Evolutionary conservation across 2,888 invertebrate genomes (phyloP).

Genomic region (Hyppa rectilinea): DNA sequence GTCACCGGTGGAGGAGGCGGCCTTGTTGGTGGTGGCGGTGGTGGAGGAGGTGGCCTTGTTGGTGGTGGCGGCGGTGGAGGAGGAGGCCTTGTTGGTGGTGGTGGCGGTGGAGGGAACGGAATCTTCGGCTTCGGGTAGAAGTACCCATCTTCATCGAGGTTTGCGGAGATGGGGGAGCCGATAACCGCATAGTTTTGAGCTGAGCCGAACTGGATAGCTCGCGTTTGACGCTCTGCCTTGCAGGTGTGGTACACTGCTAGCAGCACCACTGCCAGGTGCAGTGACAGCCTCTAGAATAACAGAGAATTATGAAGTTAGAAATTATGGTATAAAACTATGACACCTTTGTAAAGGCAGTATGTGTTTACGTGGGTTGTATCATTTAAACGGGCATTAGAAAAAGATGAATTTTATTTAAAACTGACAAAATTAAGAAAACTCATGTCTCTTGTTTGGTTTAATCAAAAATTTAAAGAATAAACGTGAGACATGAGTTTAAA

Average conservation of each 20-base stretch:
- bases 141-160: constrained; percentile 86
- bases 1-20: constrained; percentile 60
- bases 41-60: constrained; percentile 82
- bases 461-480: no score
- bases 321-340: not conserved
- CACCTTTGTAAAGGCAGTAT: not conserved
- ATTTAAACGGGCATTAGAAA: not conserved
- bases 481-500: no score
- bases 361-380: not conserved
- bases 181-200: constrained; percentile 85
- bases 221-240: constrained; percentile 77
- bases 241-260: constrained; percentile 84
- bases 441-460: not conserved
- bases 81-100: constrained; percentile 60
- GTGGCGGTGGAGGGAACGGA: constrained; percentile 83
- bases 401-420: not conserved
- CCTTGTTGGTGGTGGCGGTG: constrained; percentile 66
- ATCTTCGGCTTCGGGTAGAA: constrained; percentile 86
- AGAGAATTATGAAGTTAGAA: constrained; percentile 24
- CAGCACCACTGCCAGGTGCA: constrained; percentile 86
- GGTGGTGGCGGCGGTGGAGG: constrained; percentile 69
- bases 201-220: constrained; percentile 81
- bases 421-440: not conserved
- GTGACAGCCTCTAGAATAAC: constrained; percentile 86
- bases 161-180: constrained; percentile 82